Base-by-base conservation (phyloP, 2,113 vertebrate species). In the Rhinoderma darwinii region DNA sequence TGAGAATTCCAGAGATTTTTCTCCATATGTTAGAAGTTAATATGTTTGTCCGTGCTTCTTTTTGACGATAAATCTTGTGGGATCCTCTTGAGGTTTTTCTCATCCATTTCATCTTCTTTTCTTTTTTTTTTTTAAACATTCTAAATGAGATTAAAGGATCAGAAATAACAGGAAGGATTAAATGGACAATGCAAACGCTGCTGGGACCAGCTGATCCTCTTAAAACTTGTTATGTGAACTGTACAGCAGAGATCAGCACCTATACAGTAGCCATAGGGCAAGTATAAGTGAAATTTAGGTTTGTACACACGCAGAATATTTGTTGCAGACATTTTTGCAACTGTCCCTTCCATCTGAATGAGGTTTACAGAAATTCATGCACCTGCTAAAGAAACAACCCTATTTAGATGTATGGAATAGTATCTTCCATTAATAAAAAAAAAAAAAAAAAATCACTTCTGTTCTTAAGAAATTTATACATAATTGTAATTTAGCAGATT, bases 111-210 rank as follows among this genome's bases (percentile, higher is more conserved):
- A 59, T 37, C 35, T 51, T 78, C 70, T 79, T 51, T 50, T 68
- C 10, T 30, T 79, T 79, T 51, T 50, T 68, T 17, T 30, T 66
- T 22, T 12, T 11, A 11, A 10, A 10, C 5, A 72, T 54, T 92
- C 88, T 92, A 89, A 83, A 89, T 91, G 89, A 6, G 88, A 93
- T 94, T 94, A 95, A 92, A 90, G 90, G 94, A 92, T 95, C 93
- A 93, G 91, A 92, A 92, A 90, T 93, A 93, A 93, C 92, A 92
- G 93, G 89, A 89, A 88, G 91, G 93, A 93, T 95, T 95, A 95
- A 90, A 87, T 89, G 84, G 70, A 84, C 89, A 92, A 92, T 93
- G 90, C 91, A 89, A 92, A 88, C 88, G 84, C 86, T 82, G 50
- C 85, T 47, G 37, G 50, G 44, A 61, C 90, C 88, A 84, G 75